Percentiles rank a stretch among this genome's conserved stretches.
Evolutionary conservation across 2,888 invertebrate species (phyloP).

Genomic region (Zygothrica quintamaculata): DNA sequence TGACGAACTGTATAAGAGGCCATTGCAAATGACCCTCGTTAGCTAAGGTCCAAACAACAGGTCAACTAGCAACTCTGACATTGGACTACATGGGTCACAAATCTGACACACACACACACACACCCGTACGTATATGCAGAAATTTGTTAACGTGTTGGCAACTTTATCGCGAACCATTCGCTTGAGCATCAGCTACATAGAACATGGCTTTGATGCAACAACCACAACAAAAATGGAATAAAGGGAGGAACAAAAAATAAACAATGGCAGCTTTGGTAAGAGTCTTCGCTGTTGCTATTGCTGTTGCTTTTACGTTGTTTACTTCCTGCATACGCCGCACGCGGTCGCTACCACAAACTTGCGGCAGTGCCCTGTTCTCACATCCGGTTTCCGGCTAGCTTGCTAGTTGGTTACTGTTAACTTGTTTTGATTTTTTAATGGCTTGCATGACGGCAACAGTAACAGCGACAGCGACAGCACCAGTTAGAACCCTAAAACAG

Average conservation of each 20-base stretch:
- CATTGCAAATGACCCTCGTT: conserved; percentile 66
- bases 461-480: conserved; percentile 8
- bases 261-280: conserved; percentile 30
- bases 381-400: conserved; percentile 76
- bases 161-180: conserved; percentile 65
- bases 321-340: conserved; percentile 68
- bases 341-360: conserved; percentile 69
- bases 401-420: conserved; percentile 70
- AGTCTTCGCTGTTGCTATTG: conserved; percentile 21
- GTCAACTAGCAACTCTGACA: conserved; percentile 50
- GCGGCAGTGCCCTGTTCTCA: conserved; percentile 75
- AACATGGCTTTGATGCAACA: conserved; percentile 54
- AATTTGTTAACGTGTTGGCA: conserved; percentile 55
- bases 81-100: conserved; percentile 63
- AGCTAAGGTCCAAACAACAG: conserved; percentile 49
- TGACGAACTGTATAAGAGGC: conserved; percentile 1
- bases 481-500: neutral
- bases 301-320: conserved; percentile 35
- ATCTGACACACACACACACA: conserved; percentile 33
- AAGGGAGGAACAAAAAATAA: too few species aligned
- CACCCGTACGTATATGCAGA: conserved; percentile 18
- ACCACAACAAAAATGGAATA: conserved; percentile 17
- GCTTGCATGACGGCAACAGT: conserved; percentile 64
- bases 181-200: conserved; percentile 46
- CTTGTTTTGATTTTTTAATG: conserved; percentile 81